Conservation (phyloP, 2,888 invertebrate genomes). For the Alentia gelatinosa region DNA sequence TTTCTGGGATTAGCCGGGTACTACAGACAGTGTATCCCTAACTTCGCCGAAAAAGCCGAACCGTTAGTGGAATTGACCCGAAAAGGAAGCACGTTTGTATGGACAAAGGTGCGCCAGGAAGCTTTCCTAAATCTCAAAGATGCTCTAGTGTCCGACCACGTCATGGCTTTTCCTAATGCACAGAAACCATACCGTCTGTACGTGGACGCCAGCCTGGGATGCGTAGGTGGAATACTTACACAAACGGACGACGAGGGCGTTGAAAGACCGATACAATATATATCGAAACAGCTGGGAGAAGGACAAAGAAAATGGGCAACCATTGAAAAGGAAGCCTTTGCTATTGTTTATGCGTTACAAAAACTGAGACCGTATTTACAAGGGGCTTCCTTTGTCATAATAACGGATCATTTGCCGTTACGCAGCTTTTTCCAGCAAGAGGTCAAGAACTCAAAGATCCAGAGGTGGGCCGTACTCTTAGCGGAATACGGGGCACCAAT, state of each 20-base stretch:
- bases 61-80: background rate
- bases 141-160: background rate
- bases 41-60: background rate
- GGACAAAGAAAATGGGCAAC: background rate
- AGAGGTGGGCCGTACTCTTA: conserved; percentile 21
- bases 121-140: background rate
- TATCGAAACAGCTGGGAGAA: background rate
- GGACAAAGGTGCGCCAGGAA: background rate
- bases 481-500: conserved; percentile 19
- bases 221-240: background rate
- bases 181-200: background rate
- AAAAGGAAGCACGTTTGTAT: background rate
- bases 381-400: background rate
- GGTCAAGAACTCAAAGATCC: background rate
- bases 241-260: background rate
- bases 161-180: background rate
- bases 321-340: conserved; percentile 20
- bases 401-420: conserved; percentile 24
- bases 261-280: background rate
- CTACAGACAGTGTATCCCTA: background rate
- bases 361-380: conserved; percentile 30
- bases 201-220: background rate
- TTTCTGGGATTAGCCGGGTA: background rate
- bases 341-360: background rate
- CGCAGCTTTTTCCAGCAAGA: background rate